Percentiles rank a stretch among this genome's conserved stretches.
phyloP scores from a whole-genome alignment of 2,113 vertebrate species.

The Tautogolabrus adspersus region DNA sequence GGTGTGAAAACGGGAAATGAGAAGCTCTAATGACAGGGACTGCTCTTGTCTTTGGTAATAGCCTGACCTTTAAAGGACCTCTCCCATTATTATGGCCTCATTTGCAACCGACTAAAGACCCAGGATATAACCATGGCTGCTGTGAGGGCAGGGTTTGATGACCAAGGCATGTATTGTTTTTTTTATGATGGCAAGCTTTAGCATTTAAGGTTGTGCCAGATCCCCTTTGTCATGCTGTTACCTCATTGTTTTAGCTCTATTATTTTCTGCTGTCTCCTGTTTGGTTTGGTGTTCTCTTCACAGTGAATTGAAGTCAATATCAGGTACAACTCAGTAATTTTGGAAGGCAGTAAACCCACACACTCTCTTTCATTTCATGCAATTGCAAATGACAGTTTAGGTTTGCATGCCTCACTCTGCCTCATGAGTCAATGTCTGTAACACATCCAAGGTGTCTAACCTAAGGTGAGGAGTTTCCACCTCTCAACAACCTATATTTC shows the following conservation, averaged over 20 bases:
- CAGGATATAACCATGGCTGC: conserved; percentile 8
- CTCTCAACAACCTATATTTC: conserved; percentile 65
- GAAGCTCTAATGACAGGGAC: conserved; percentile 58
- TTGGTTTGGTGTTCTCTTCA: neutral
- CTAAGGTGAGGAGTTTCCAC: conserved; percentile 75
- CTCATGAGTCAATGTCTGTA: conserved; percentile 51
- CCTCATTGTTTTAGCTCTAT: conserved; percentile 20
- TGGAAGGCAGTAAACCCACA: conserved; percentile 32
- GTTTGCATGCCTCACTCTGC: conserved; percentile 26
- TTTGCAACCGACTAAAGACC: conserved; percentile 50
- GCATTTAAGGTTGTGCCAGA: conserved; percentile 31
- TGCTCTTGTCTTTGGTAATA: conserved; percentile 30
- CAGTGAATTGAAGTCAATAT: conserved; percentile 9
- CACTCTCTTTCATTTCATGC: conserved; percentile 51
- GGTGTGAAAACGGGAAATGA: conserved; percentile 49
- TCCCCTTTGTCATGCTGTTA: conserved; percentile 28
- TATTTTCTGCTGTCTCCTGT: neutral
- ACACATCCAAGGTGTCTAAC: conserved; percentile 50
- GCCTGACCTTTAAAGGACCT: conserved; percentile 56
- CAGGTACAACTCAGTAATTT: conserved; percentile 1
- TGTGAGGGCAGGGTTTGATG: conserved; percentile 34
- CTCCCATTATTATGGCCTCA: conserved; percentile 52
- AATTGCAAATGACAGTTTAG: conserved; percentile 52
- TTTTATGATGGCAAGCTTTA: conserved; percentile 42
- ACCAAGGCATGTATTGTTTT: conserved; percentile 40